A percentile compares a stretch with the other conserved stretches of the same genome.
Conservation (phyloP, 92 coral and sea anemone genomes). For the Heliopora coerulea region DNA sequence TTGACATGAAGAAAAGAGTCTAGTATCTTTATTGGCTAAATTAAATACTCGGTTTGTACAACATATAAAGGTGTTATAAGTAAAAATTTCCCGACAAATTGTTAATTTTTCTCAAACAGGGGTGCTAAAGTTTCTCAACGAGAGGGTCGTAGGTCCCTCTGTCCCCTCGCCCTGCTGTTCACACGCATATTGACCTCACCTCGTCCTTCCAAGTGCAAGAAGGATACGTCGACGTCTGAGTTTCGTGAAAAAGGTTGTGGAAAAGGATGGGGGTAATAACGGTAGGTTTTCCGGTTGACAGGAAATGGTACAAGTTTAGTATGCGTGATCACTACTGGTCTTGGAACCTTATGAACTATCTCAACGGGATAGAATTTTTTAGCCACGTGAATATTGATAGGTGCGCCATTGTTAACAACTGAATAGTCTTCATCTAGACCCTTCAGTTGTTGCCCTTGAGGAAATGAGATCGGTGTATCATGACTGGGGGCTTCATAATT, state of each 20-base stretch:
- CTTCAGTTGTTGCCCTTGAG: background rate
- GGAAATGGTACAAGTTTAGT: slow-evolving; percentile 13
- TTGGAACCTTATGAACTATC: slow-evolving; percentile 25
- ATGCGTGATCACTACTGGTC: background rate
- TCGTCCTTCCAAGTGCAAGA: slow-evolving; percentile 16
- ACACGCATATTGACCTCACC: too few relatives aligned
- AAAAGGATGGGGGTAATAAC: slow-evolving; percentile 7
- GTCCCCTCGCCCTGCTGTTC: too few relatives aligned
- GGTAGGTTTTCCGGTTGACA: background rate
- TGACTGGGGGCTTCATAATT: background rate
- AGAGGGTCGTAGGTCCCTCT: too few relatives aligned
- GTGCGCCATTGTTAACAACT: background rate
- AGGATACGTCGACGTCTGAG: slow-evolving; percentile 27
- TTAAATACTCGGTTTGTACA: too few relatives aligned
- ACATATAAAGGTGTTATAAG: too few relatives aligned
- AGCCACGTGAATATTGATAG: slow-evolving; percentile 6
- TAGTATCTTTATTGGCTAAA: too few relatives aligned
- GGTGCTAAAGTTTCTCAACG: too few relatives aligned
- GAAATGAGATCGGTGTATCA: background rate
- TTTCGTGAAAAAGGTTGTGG: slow-evolving; percentile 17
- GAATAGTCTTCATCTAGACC: background rate
- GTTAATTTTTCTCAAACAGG: too few relatives aligned
- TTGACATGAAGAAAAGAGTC: too few relatives aligned
- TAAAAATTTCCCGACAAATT: too few relatives aligned
- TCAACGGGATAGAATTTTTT: slow-evolving; percentile 28